A percentile compares a stretch with the other conserved stretches of the same genome.
Evolutionary conservation across 2,113 vertebrate genomes (phyloP).

Genomic region (Gracilinanus agilis): DNA sequence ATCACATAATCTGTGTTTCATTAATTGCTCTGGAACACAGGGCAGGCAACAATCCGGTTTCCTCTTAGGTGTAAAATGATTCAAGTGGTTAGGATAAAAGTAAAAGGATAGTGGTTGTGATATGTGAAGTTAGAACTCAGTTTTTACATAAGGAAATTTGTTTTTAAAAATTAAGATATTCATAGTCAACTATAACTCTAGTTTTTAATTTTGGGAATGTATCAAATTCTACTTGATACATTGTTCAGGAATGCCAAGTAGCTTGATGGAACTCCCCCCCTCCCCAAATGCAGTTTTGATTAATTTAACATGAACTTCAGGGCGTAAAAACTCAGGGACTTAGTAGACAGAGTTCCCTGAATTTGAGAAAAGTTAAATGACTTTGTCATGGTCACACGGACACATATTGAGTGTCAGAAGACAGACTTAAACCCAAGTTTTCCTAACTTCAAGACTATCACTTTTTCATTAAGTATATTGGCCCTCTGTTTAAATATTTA

Average conservation of each 20-base stretch:
- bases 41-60: slow-evolving; percentile 59
- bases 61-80: slow-evolving; percentile 63
- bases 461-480: background rate
- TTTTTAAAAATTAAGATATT: background rate
- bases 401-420: background rate
- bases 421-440: background rate
- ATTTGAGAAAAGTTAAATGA: background rate
- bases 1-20: slow-evolving; percentile 63
- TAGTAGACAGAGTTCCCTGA: background rate
- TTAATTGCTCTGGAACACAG: slow-evolving; percentile 48
- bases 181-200: slow-evolving; percentile 15
- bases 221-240: background rate
- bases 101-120: slow-evolving; percentile 16
- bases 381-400: background rate
- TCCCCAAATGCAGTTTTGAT: background rate
- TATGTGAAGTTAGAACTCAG: slow-evolving; percentile 36
- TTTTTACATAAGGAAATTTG: slow-evolving; percentile 26
- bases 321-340: background rate
- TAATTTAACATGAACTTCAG: background rate
- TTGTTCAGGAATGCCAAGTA: background rate
- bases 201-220: slow-evolving; percentile 34
- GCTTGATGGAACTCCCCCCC: background rate
- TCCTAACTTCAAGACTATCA: background rate
- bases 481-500: background rate
- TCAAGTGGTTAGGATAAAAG: slow-evolving; percentile 60